Conservation (phyloP, 2,797 vertebrate species). For the Cetoscarus ocellatus region DNA sequence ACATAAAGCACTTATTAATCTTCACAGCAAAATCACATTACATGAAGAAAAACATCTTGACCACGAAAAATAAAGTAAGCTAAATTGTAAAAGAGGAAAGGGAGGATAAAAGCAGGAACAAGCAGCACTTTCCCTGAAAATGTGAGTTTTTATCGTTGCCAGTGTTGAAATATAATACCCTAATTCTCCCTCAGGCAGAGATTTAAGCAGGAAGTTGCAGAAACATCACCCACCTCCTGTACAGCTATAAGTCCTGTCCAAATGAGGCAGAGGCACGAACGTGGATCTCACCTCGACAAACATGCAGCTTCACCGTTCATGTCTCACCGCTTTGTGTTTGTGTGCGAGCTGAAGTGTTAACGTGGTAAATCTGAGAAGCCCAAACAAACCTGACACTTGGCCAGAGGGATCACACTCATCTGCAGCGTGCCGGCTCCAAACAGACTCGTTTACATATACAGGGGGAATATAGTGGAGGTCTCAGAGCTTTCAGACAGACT, state of each 20-base stretch:
- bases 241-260: not conserved
- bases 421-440: not conserved
- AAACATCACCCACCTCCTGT: not conserved
- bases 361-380: constrained; percentile 38
- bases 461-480: too few species aligned
- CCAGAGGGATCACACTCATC: not conserved
- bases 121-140: too few species aligned
- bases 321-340: not conserved
- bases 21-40: not conserved
- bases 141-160: too few species aligned
- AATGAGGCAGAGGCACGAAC: not conserved
- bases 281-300: not conserved
- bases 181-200: not conserved
- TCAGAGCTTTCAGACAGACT: too few species aligned
- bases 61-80: too few species aligned
- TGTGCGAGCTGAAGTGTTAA: constrained; percentile 21
- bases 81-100: too few species aligned
- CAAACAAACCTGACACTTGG: constrained; percentile 51
- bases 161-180: too few species aligned
- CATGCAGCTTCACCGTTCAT: constrained; percentile 3
- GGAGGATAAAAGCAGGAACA: too few species aligned
- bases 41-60: too few species aligned
- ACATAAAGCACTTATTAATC: too few species aligned
- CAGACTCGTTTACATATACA: not conserved
- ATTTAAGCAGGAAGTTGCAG: not conserved